phyloP scores from a whole-genome alignment of 1,140 invertebrate genomes.

The Tetramorium alpestre region DNA sequence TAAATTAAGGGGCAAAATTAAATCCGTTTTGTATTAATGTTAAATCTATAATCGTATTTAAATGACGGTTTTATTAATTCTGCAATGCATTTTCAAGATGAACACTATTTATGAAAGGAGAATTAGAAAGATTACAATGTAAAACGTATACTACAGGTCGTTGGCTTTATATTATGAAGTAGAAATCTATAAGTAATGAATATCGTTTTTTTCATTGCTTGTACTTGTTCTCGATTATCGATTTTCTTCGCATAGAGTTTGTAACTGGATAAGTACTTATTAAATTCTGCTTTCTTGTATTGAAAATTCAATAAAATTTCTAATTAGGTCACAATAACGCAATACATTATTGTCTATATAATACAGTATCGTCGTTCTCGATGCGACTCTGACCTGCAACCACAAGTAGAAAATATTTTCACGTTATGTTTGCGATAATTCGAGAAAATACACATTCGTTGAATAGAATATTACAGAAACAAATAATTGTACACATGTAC shows the following conservation, averaged over 20 bases:
- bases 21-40: neutral
- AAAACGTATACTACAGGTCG: neutral
- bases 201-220: neutral
- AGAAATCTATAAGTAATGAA: neutral
- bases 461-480: neutral
- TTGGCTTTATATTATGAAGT: neutral
- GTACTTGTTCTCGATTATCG: neutral
- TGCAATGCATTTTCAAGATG: neutral
- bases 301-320: slow-evolving; percentile 58
- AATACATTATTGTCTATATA: neutral
- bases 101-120: neutral
- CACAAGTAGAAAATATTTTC: neutral
- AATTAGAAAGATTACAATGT: neutral
- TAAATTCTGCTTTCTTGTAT: slow-evolving; percentile 11
- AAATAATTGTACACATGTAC: neutral
- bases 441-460: neutral
- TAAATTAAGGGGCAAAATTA: slow-evolving; percentile 8
- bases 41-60: neutral
- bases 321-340: slow-evolving; percentile 63
- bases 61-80: neutral
- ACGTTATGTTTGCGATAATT: neutral
- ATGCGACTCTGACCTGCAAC: neutral
- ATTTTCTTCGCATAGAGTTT: neutral
- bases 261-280: neutral
- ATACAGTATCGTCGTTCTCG: neutral